phyloP scores from a whole-genome alignment of 2,113 vertebrate species.

The Anguilla rostrata region DNA sequence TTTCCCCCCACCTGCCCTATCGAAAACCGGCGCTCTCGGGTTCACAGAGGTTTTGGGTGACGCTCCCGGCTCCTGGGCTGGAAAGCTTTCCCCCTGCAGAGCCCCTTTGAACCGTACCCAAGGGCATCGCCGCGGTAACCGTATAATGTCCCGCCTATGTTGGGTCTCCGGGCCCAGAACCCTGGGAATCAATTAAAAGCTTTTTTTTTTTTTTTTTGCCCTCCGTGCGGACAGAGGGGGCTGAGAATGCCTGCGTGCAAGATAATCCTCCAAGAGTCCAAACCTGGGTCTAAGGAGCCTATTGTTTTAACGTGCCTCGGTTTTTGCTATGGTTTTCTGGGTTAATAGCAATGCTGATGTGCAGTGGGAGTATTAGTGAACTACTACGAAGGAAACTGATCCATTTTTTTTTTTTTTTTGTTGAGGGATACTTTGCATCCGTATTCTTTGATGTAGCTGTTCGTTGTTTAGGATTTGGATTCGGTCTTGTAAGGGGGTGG shows the following conservation, averaged over 20 bases:
- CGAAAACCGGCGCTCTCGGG: background rate
- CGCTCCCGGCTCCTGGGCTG: background rate
- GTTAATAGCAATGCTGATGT: background rate
- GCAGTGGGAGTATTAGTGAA: background rate
- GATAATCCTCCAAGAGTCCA: background rate
- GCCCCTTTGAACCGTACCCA: background rate
- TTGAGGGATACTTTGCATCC: background rate
- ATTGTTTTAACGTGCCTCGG: background rate
- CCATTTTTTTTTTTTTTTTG: background rate
- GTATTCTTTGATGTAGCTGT: conserved; percentile 1
- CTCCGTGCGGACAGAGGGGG: background rate
- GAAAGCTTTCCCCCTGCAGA: background rate
- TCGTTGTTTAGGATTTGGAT: background rate
- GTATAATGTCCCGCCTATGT: background rate
- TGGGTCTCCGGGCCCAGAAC: background rate
- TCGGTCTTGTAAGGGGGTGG: background rate
- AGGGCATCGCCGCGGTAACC: background rate
- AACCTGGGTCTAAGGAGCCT: background rate
- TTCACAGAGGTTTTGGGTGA: conserved; percentile 11
- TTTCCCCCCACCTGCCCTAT: background rate
- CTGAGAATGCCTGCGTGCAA: background rate
- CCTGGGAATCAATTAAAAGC: conserved; percentile 5
- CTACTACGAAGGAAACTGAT: background rate
- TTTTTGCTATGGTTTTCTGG: background rate
- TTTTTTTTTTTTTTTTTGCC: background rate